These are phyloP conservation scores for Mimas tiliae DNA, from an alignment of 2,888 invertebrate genomes.

Conservation along the genomic window DNA sequence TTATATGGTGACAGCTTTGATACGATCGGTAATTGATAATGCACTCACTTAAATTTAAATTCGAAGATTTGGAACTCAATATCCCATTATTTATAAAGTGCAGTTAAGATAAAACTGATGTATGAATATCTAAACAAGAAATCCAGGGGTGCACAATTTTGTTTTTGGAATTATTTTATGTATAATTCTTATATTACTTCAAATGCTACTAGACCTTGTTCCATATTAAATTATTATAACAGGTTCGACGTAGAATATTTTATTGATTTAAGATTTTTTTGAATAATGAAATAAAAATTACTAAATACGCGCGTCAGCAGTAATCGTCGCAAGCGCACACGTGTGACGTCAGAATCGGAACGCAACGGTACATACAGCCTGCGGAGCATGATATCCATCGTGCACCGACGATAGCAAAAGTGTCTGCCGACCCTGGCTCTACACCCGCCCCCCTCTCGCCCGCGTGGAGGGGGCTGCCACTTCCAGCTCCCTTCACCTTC, in stretches of 20 bases:
- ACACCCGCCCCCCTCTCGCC: constrained; percentile 54
- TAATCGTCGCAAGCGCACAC: constrained; percentile 33
- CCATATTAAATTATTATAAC: no score
- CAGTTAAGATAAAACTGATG: constrained; percentile 3
- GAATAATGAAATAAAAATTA: background rate
- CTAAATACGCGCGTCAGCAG: background rate
- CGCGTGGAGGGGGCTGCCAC: constrained; percentile 56
- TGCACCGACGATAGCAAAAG: constrained; percentile 77
- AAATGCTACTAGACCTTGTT: background rate
- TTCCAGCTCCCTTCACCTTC: constrained; percentile 79
- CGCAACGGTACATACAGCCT: constrained; percentile 63
- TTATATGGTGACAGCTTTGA: constrained; percentile 10
- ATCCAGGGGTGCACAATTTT: background rate
- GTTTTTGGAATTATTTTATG: background rate
- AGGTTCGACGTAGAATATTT: no score
- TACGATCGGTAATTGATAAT: constrained; percentile 1
- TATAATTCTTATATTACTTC: background rate
- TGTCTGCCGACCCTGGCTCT: constrained; percentile 79
- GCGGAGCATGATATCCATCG: constrained; percentile 65
- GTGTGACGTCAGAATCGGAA: constrained; percentile 61
- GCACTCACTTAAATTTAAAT: constrained; percentile 10
- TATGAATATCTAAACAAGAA: background rate
- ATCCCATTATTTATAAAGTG: background rate
- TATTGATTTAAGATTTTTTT: no score
- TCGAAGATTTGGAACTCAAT: constrained; percentile 4